These are phyloP conservation scores for Chrysotoxum bicinctum DNA, from an alignment of 2,888 invertebrate species.

Conservation along the genomic window DNA sequence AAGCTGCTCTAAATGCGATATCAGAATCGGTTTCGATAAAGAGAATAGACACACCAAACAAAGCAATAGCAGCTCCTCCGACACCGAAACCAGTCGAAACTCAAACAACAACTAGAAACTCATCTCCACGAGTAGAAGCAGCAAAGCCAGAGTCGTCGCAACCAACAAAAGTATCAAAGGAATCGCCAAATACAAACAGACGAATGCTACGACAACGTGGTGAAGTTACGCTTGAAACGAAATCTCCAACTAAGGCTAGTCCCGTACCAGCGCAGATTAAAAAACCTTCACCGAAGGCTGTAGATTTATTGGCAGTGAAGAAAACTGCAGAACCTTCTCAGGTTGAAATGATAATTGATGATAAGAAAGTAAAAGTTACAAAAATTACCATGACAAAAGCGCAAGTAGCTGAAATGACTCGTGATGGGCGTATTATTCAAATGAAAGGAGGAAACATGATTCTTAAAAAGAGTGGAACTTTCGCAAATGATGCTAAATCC, in stretches of 20 bases:
- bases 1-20: slow-evolving; percentile 36
- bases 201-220: slow-evolving; percentile 42
- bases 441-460: slow-evolving; percentile 82
- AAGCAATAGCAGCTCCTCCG: neutral
- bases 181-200: neutral
- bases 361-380: slow-evolving; percentile 85
- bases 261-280: neutral
- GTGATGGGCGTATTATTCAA: slow-evolving; percentile 85
- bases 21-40: slow-evolving; percentile 49
- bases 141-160: neutral
- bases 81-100: neutral
- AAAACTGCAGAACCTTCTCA: neutral
- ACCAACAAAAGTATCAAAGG: neutral
- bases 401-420: slow-evolving; percentile 86
- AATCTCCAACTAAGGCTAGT: neutral
- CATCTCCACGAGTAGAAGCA: slow-evolving; percentile 1
- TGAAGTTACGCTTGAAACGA: slow-evolving; percentile 13
- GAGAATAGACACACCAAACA: slow-evolving; percentile 6
- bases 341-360: slow-evolving; percentile 84
- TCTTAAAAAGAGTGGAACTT: slow-evolving; percentile 65
- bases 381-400: slow-evolving; percentile 86
- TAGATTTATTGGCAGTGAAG: neutral
- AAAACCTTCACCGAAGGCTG: neutral
- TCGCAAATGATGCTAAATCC: neutral
- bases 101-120: neutral